Evolutionary conservation across 2,797 vertebrate species (phyloP).

Genomic region (Gobionotothen gibberifrons): DNA sequence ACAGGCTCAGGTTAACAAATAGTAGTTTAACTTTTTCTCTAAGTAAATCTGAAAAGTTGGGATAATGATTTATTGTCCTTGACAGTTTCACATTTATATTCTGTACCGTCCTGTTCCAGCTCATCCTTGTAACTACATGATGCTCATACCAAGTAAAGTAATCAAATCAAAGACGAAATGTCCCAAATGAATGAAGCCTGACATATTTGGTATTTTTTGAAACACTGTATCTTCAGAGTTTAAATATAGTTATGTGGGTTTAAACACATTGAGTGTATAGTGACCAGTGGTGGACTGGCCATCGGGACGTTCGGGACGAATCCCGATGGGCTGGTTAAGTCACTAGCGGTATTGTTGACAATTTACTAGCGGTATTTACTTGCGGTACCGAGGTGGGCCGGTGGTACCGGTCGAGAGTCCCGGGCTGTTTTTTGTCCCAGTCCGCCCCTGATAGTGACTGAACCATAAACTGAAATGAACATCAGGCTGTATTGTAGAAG

Average conservation of each 20-base stretch:
- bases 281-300: not conserved
- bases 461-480: not conserved
- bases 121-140: slow-evolving; percentile 1
- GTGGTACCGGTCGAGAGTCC: too few relatives aligned
- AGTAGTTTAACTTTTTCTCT: not conserved
- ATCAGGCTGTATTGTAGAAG: too few relatives aligned
- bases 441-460: not conserved
- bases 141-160: slow-evolving; percentile 12
- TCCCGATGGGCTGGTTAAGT: too few relatives aligned
- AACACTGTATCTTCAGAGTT: not conserved
- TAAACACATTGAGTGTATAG: not conserved
- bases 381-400: too few relatives aligned
- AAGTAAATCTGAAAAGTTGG: not conserved
- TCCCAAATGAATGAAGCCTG: not conserved
- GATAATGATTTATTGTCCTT: not conserved
- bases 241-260: not conserved
- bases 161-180: slow-evolving; percentile 1
- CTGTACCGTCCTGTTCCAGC: slow-evolving; percentile 16
- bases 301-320: too few relatives aligned
- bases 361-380: too few relatives aligned
- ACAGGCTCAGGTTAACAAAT: not conserved
- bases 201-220: not conserved
- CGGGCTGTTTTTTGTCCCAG: too few relatives aligned
- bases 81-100: not conserved
- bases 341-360: too few relatives aligned